Percentiles rank a stretch among this genome's conserved stretches.
phyloP scores from a whole-genome alignment of 1,140 invertebrate species.

The Drosophila rhopaloa region DNA sequence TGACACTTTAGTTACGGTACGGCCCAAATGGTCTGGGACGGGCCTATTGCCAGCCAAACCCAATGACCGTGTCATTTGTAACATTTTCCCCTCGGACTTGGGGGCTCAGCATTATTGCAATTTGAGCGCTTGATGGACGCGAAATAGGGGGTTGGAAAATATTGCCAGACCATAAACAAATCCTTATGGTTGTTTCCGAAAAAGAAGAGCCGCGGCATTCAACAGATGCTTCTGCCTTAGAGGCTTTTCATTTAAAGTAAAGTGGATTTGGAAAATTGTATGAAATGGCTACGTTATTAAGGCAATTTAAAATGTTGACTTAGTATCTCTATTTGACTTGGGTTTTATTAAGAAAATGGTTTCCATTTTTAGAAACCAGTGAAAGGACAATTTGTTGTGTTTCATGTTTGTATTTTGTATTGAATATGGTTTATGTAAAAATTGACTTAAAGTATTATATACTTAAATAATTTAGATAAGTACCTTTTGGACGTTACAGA shows the following conservation, averaged over 20 bases:
- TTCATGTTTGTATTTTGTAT: too few relatives aligned
- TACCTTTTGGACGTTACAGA: too few relatives aligned
- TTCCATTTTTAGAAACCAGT: too few relatives aligned
- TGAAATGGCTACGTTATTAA: slow-evolving; percentile 15
- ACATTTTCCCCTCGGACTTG: slow-evolving; percentile 40
- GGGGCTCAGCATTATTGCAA: slow-evolving; percentile 49
- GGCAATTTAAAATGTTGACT: neutral
- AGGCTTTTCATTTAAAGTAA: neutral
- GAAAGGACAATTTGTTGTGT: too few relatives aligned
- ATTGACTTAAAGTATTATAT: too few relatives aligned
- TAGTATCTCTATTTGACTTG: too few relatives aligned
- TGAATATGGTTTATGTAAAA: too few relatives aligned
- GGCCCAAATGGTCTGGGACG: slow-evolving; percentile 59
- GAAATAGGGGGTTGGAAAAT: slow-evolving; percentile 27
- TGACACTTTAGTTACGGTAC: slow-evolving; percentile 64
- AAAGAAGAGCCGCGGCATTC: slow-evolving; percentile 23
- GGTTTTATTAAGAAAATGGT: too few relatives aligned
- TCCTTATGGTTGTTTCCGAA: slow-evolving; percentile 36
- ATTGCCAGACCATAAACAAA: slow-evolving; percentile 32
- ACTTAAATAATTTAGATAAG: too few relatives aligned
- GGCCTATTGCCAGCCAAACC: slow-evolving; percentile 20
- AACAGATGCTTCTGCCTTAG: slow-evolving; percentile 48
- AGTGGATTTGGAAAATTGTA: slow-evolving; percentile 9
- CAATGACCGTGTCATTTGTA: slow-evolving; percentile 78
- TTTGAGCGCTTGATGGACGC: slow-evolving; percentile 46